phyloP scores from a whole-genome alignment of 2,113 vertebrate genomes.

The Mobula hypostoma region DNA sequence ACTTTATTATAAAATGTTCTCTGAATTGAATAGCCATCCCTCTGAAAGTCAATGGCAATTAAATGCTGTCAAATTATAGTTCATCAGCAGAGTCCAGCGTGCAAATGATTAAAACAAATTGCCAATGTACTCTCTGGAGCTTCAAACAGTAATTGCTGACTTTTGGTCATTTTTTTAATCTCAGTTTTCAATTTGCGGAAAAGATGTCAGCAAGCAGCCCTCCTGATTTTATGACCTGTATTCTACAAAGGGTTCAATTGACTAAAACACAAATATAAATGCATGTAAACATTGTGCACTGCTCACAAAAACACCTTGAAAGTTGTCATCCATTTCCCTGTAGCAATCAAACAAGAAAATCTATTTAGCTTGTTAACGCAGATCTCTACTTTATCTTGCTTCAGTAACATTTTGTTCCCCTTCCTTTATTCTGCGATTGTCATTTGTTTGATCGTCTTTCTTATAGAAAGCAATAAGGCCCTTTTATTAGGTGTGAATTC shows the following conservation, averaged over 20 bases:
- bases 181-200: constrained; percentile 1
- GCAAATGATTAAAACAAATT: constrained; percentile 18
- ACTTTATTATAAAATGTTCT: constrained; percentile 27
- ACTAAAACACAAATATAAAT: too few relatives aligned
- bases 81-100: constrained; percentile 18
- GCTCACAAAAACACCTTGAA: not conserved
- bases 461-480: not conserved
- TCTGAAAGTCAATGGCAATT: constrained; percentile 20
- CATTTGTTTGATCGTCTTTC: not conserved
- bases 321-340: not conserved
- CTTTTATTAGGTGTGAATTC: not conserved
- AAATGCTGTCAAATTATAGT: constrained; percentile 29
- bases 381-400: not conserved
- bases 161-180: constrained; percentile 8
- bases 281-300: not conserved
- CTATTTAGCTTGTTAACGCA: not conserved
- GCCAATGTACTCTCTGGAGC: not conserved
- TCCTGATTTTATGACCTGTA: not conserved
- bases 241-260: not conserved
- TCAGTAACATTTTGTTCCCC: not conserved
- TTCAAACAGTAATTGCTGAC: not conserved
- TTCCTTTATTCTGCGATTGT: not conserved
- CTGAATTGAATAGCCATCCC: not conserved
- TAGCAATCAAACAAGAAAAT: not conserved
- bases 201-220: constrained; percentile 8